Conservation (phyloP, 2,888 invertebrate genomes). For the Drosophila stalkeri region DNA sequence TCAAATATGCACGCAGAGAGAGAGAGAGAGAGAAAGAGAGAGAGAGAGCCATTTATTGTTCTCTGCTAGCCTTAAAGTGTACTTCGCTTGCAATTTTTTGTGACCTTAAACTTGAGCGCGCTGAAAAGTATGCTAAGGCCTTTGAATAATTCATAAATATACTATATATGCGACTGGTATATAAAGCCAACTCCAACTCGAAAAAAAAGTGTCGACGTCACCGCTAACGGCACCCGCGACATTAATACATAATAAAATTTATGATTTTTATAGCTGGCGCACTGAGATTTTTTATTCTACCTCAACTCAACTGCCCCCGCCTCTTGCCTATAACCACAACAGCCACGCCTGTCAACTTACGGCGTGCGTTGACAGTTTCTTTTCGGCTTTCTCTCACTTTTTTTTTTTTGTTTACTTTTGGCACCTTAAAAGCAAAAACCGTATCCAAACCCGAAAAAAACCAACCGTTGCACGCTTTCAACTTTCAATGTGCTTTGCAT, state of each 20-base stretch:
- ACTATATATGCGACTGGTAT: constrained; percentile 8
- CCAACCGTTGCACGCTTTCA: constrained; percentile 61
- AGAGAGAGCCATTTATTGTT: not conserved
- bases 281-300: constrained; percentile 61
- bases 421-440: constrained; percentile 67
- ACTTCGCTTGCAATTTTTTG: constrained; percentile 19
- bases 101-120: constrained; percentile 57
- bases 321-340: not conserved
- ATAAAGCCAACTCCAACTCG: not conserved
- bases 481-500: constrained; percentile 81
- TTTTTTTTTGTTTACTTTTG: constrained; percentile 50
- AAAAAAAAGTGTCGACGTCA: constrained; percentile 20
- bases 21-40: not conserved
- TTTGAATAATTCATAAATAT: constrained; percentile 62
- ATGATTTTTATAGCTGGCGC: constrained; percentile 71
- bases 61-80: constrained; percentile 29
- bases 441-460: constrained; percentile 52
- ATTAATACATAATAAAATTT: constrained; percentile 70
- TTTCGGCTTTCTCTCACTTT: constrained; percentile 17
- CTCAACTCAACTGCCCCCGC: not conserved
- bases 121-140: constrained; percentile 46
- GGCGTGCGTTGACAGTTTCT: constrained; percentile 66
- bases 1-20: constrained; percentile 61
- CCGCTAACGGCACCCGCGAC: constrained; percentile 39
- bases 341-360: constrained; percentile 66